Base-by-base conservation (phyloP, 1,140 invertebrate species). In the Aleiodes sp. region DNA sequence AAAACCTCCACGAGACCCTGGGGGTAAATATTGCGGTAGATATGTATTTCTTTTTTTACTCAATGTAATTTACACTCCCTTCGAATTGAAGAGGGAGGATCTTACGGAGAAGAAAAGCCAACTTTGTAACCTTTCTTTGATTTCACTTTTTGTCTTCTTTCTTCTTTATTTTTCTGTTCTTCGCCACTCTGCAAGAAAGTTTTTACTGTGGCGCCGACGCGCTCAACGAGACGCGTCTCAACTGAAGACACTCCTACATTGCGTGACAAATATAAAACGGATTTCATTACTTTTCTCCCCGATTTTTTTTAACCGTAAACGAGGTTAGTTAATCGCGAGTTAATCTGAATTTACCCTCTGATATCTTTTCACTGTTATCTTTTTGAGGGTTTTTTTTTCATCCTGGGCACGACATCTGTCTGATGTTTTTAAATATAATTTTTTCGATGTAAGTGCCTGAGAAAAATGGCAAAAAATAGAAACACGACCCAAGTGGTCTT, bases 121-220 rank as follows among this genome's bases (percentile, higher is more conserved):
- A 43, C 39, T 43, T 43, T 43, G 39, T 16, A 16, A 16, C 6
- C 31, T 67, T 12, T 31, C 3, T 12, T 35, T 37, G 35, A 14
- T 12, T 39, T 28, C 37, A 16, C 16, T 39, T 19, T 19, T 57
- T 16, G 12, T 16, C 19, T 12, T 66, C 3, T 31, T 35, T 37
- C 35, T 12, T 65, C 19, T 29, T 46, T 29, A 19, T 24, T 56
- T 52, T 56, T 19, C 16, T 33, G 10, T 12, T 24, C 26, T 24
- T 65, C 63, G 41, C 63, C 21, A 35, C 31, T 12, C 10, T 37
- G 28, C 33, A 16, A 60, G 57, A 33, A 41, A 41, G 37, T 66
- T 66, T 66, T 66, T 57, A 57, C 46, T 56, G 39, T 46, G 64
- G 46, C 46, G 64, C 64, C 64, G 46, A 66, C 64, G 31, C 28